Percentiles rank a stretch among this genome's conserved stretches.
Evolutionary conservation across 2,797 vertebrate genomes (phyloP).

Genomic region (Gymnoscopelus braueri): DNA sequence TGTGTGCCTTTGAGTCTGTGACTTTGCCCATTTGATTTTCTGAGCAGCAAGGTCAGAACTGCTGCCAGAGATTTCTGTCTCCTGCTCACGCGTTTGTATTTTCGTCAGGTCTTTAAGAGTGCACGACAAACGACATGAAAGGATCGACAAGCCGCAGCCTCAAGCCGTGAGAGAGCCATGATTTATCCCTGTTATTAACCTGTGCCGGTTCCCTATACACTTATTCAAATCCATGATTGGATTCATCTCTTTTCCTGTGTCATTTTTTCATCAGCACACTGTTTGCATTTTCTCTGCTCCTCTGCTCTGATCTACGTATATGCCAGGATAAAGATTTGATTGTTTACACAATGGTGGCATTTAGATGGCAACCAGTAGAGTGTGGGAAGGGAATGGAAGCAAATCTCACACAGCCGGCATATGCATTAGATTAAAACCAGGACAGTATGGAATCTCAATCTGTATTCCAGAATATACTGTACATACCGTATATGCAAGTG

Average conservation of each 20-base stretch:
- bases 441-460: slow-evolving; percentile 24
- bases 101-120: slow-evolving; percentile 68
- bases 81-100: slow-evolving; percentile 68
- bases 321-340: slow-evolving; percentile 55
- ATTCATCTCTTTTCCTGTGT: slow-evolving; percentile 48
- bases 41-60: slow-evolving; percentile 64
- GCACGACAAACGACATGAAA: slow-evolving; percentile 67
- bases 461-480: slow-evolving; percentile 31
- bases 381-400: slow-evolving; percentile 38
- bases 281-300: slow-evolving; percentile 28
- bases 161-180: slow-evolving; percentile 62
- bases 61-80: slow-evolving; percentile 56
- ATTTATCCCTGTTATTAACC: slow-evolving; percentile 78
- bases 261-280: slow-evolving; percentile 37
- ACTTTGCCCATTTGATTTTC: slow-evolving; percentile 56
- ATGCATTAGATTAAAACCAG: slow-evolving; percentile 64
- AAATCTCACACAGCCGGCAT: slow-evolving; percentile 52
- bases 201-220: slow-evolving; percentile 62
- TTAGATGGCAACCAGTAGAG: slow-evolving; percentile 40
- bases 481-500: slow-evolving; percentile 4
- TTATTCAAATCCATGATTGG: slow-evolving; percentile 69
- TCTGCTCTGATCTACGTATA: slow-evolving; percentile 58
- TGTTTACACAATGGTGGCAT: slow-evolving; percentile 62
- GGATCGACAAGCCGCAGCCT: slow-evolving; percentile 67
- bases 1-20: slow-evolving; percentile 26